Conservation (phyloP, 2,113 vertebrate genomes). For the Cryptotis parvus region DNA sequence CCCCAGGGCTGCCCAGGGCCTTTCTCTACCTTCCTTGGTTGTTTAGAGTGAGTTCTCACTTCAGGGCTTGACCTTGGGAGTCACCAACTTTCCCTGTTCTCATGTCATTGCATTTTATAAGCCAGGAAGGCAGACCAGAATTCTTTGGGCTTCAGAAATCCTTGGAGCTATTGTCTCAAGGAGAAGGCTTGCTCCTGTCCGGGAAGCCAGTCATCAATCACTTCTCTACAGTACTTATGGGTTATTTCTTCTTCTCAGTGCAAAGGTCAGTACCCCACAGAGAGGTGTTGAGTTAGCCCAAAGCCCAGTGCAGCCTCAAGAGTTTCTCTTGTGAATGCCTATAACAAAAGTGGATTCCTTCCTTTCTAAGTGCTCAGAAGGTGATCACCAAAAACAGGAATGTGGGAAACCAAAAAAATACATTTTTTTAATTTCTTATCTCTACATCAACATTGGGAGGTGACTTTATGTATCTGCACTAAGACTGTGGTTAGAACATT, state of each 20-base stretch:
- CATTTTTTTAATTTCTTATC: constrained; percentile 55
- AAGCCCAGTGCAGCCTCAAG: constrained; percentile 27
- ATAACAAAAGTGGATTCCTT: constrained; percentile 48
- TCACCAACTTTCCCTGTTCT: neutral
- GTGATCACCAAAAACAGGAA: constrained; percentile 51
- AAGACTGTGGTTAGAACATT: constrained; percentile 74
- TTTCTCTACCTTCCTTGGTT: neutral
- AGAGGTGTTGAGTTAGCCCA: constrained; percentile 6
- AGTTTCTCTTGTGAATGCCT: constrained; percentile 46
- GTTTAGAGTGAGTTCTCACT: neutral
- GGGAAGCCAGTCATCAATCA: neutral
- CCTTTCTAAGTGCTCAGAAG: constrained; percentile 35
- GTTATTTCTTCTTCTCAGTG: constrained; percentile 43
- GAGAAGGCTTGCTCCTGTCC: neutral
- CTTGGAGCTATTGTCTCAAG: constrained; percentile 1
- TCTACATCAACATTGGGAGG: constrained; percentile 68
- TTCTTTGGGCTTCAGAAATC: constrained; percentile 61
- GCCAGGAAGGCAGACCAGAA: neutral
- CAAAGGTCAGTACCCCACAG: constrained; percentile 9
- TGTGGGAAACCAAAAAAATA: constrained; percentile 22
- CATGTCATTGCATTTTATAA: neutral
- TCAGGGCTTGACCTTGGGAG: neutral
- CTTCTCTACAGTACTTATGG: constrained; percentile 7
- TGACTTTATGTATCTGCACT: constrained; percentile 70
- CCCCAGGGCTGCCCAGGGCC: neutral